Base-by-base conservation (phyloP, 2,888 invertebrate genomes). In the Fragum sueziense region DNA sequence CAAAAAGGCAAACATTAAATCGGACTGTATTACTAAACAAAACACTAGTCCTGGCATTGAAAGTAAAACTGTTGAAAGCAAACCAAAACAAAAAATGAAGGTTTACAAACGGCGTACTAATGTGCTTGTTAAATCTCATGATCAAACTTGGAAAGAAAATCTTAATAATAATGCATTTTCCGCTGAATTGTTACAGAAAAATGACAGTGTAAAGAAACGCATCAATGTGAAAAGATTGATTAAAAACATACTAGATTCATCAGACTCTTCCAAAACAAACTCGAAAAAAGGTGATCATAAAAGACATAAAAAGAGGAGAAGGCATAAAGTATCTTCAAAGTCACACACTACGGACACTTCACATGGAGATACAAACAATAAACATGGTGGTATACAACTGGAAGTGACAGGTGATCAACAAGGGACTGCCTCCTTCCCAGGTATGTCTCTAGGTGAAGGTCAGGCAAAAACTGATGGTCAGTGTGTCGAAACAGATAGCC, bases 71-170 rank as follows among this genome's bases (percentile, higher is more conserved):
- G 7, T 47, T 2, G 2, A 47, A 47, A 47, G 47, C 14, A 47
- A 47, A n/a, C 7, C 17, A 2, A 9, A 4, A 47, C 47, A 47
- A 47, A 47, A 14, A 47, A n/a, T n/a, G n/a, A n/a, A n/a, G n/a
- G n/a, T n/a, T n/a, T n/a, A n/a, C n/a, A n/a, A n/a, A n/a, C n/a
- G n/a, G n/a, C n/a, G n/a, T n/a, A n/a, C n/a, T n/a, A n/a, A n/a
- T n/a, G n/a, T n/a, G 47, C n/a, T 47, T 14, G 47, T n/a, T n/a
- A 70, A 70, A n/a, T 70, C 54, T 31, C 54, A 27, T 41, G 61
- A 71, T 61, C 9, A 61, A 31, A 29, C 71, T 7, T 78, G 78
- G 78, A 78, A 78, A 70, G 78, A 78, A 14, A 61, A 62, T 54
- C 27, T 78, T 17, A 47, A 74, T 29, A 62, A 47, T 52, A 41